These are phyloP conservation scores for Rhingia campestris DNA, from an alignment of 2,888 invertebrate species.

Conservation along the genomic window DNA sequence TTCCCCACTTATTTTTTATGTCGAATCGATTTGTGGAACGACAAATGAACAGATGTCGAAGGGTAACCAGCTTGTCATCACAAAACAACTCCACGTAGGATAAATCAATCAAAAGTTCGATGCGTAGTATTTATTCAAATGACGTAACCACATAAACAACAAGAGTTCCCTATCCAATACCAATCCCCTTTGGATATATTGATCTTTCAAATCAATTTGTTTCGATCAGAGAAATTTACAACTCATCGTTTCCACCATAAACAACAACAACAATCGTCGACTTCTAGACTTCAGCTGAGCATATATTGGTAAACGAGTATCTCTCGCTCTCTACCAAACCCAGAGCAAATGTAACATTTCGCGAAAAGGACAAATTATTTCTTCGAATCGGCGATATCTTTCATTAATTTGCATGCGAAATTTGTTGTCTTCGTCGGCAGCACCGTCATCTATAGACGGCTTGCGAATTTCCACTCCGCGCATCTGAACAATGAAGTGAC, in stretches of 20 bases:
- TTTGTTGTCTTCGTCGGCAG: conserved; percentile 55
- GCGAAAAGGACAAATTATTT: conserved; percentile 72
- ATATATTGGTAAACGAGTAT: not conserved
- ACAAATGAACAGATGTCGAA: too few relatives aligned
- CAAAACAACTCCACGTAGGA: conserved; percentile 1
- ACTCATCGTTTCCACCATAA: conserved; percentile 44
- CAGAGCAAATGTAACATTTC: conserved; percentile 25
- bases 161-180: conserved; percentile 28
- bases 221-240: conserved; percentile 60
- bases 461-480: not conserved
- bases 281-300: conserved; percentile 31
- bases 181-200: conserved; percentile 51
- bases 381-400: conserved; percentile 55
- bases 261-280: conserved; percentile 60
- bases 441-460: not conserved
- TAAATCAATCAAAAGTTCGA: conserved; percentile 41
- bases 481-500: conserved; percentile 25
- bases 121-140: conserved; percentile 34
- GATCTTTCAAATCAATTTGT: conserved; percentile 63
- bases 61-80: not conserved
- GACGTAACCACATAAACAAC: conserved; percentile 18
- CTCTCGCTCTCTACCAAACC: not conserved
- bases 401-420: conserved; percentile 72
- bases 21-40: too few relatives aligned
- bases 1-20: too few relatives aligned